Base-by-base conservation (phyloP, 2,797 vertebrate species). In the Echiichthys vipera region DNA sequence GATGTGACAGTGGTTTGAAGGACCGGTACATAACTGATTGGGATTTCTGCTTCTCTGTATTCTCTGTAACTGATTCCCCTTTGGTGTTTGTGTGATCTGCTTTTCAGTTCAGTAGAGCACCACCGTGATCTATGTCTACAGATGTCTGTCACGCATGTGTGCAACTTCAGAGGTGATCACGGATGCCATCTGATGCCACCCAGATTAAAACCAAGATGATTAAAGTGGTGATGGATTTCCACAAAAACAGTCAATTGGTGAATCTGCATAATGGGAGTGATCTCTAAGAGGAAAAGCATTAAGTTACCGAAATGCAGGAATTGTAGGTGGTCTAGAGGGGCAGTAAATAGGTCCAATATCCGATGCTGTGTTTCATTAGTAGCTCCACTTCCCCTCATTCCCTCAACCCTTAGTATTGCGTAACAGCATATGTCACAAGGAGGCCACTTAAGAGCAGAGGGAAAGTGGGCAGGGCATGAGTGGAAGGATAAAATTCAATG, bases 21-120 rank as follows among this genome's bases (percentile, higher is more conserved):
- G 42, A 25, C 15, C 0, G 27, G 24, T 27, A 34, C 14, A 18
- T 40, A 45, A 68, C 30, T 58, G 63, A 78, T 62, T 39, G 2
- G 20, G 50, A 47, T 18, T 45, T 58, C 12, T 55, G 40, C 5
- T 62, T 43, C 25, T 45, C 39, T 66, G 20, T 47, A 39, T 62
- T 43, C 25, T 45, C 39, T 66, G 20, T 47, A 39, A 36, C 7
- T 5, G 46, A 76, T 58, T 70, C 37, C 65, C 46, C 7, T 36
- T 2, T 13, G 62, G 56, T 55, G 59, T 53, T 32, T 32, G 22
- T 47, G 39, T 25, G 53, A 58, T 70, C 51, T 67, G 42, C 15
- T 70, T 77, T 71, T 37, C 29, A 29, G 62, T 58, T 39, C 32
- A 22, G 12, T 7, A n/a, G 27, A 66, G 62, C 20, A 24, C 42